Percentiles rank a stretch among this genome's conserved stretches.
Evolutionary conservation across 2,888 invertebrate species (phyloP).

Genomic region (Cataglyphis altisquamis): DNA sequence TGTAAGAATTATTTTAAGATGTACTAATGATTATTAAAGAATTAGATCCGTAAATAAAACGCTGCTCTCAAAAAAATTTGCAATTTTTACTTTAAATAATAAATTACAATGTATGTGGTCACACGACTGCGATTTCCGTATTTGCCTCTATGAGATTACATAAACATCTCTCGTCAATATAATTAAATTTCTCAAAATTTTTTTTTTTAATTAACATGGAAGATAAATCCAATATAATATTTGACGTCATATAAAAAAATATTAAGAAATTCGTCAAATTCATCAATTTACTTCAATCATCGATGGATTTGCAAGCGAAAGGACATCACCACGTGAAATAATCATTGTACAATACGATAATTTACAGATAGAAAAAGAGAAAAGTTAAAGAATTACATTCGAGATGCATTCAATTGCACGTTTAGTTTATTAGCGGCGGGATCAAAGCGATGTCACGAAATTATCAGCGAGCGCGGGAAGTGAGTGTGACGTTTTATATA

Average conservation of each 20-base stretch:
- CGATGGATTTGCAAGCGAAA: not conserved
- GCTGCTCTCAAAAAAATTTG: not conserved
- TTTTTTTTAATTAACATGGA: not conserved
- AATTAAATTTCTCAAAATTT: not conserved
- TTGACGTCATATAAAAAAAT: not conserved
- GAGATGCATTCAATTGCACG: conserved; percentile 38
- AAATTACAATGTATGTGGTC: not conserved
- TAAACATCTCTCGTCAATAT: not conserved
- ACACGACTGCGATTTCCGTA: not conserved
- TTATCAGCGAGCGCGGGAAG: conserved; percentile 66
- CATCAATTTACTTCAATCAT: not conserved
- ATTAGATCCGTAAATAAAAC: not conserved
- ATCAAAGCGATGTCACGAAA: conserved; percentile 57
- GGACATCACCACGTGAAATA: conserved; percentile 22
- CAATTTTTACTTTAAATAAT: not conserved
- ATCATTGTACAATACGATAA: not conserved
- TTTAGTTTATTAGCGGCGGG: conserved; percentile 42
- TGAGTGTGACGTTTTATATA: conserved; percentile 55
- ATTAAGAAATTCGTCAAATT: not conserved
- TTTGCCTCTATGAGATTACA: not conserved
- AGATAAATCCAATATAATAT: not conserved
- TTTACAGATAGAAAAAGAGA: conserved; percentile 21
- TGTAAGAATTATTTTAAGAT: not conserved
- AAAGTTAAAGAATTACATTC: conserved; percentile 2
- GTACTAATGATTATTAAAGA: not conserved